Conservation (phyloP, 23 tunicate species). For the Halocynthia aurantium region DNA sequence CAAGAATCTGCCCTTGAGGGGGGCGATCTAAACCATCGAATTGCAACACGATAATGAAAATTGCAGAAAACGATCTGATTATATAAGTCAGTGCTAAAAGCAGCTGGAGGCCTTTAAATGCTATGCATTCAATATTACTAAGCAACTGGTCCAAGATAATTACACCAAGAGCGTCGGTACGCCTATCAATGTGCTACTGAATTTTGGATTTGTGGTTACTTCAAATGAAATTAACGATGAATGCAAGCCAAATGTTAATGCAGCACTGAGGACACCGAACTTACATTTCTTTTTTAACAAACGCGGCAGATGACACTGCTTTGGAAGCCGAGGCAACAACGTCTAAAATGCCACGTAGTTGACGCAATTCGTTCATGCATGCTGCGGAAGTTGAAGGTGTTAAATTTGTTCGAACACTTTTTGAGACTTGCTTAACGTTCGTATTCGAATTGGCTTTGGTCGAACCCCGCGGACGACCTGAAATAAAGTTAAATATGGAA, state of each 20-base stretch:
- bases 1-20: no score
- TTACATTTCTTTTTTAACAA: not conserved
- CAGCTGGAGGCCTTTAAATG: no score
- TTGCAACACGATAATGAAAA: no score
- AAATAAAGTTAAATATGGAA: not conserved
- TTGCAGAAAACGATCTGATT: no score
- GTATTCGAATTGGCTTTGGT: slow-evolving; percentile 2
- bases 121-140: no score
- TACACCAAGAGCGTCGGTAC: no score
- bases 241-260: no score
- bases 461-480: slow-evolving; percentile 46
- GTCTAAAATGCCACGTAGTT: slow-evolving; percentile 6
- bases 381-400: not conserved
- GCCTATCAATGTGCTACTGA: no score
- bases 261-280: not conserved
- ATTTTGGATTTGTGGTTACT: not conserved
- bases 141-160: no score
- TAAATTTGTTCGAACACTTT: not conserved
- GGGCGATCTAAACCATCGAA: no score
- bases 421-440: not conserved
- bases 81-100: no score
- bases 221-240: not conserved
- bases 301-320: slow-evolving; percentile 10
- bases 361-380: not conserved
- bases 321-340: slow-evolving; percentile 3